These are phyloP conservation scores for Vimba vimba DNA, from an alignment of 2,113 vertebrate genomes.

Conservation along the genomic window DNA sequence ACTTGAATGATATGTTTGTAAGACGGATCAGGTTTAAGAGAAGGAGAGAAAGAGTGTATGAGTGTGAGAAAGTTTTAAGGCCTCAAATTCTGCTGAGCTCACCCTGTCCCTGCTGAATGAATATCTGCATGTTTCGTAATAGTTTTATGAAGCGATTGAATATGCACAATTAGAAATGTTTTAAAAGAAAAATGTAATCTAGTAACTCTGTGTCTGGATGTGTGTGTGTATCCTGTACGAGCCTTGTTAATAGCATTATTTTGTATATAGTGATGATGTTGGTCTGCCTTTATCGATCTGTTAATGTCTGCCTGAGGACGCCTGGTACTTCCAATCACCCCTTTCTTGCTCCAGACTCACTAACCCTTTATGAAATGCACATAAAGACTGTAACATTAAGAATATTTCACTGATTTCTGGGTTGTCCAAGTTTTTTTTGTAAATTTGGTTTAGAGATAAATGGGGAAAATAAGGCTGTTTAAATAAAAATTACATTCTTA, in stretches of 20 bases:
- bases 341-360: conserved; percentile 63
- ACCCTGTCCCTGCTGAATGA: conserved; percentile 61
- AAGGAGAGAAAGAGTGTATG: conserved; percentile 19
- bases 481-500: conserved; percentile 70
- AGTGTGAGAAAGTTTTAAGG: conserved; percentile 7
- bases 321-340: conserved; percentile 49
- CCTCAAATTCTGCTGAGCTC: conserved; percentile 37
- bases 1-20: conserved; percentile 46
- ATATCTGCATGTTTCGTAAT: conserved; percentile 71
- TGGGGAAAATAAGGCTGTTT: conserved; percentile 53
- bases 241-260: conserved; percentile 43
- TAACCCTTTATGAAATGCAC: conserved; percentile 56
- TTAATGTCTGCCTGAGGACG: conserved; percentile 51
- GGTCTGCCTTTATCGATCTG: conserved; percentile 42
- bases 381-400: neutral
- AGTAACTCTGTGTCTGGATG: conserved; percentile 57
- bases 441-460: conserved; percentile 62
- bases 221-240: conserved; percentile 39
- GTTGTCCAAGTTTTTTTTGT: conserved; percentile 63
- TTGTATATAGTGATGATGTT: conserved; percentile 36
- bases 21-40: conserved; percentile 3
- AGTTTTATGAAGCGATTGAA: conserved; percentile 49
- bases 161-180: conserved; percentile 45
- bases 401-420: neutral
- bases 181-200: conserved; percentile 39